phyloP scores from a whole-genome alignment of 2,888 invertebrate genomes.

The Steinernema hermaphroditum region DNA sequence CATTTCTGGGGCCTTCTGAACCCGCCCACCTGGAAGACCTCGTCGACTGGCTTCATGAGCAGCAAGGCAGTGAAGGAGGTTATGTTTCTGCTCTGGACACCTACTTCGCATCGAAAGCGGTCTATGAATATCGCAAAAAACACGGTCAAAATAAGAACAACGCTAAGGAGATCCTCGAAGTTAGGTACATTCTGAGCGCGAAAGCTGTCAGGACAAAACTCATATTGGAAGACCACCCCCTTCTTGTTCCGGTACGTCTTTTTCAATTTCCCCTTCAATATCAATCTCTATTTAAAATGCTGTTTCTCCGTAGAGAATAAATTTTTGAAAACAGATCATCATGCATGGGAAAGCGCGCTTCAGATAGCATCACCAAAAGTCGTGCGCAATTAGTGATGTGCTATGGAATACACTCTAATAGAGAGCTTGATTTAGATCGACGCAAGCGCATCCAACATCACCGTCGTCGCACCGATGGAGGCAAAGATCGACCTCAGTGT shows the following conservation, averaged over 20 bases:
- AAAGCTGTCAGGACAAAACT: too few relatives aligned
- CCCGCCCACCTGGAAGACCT: slow-evolving; percentile 58
- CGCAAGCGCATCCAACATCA: not conserved
- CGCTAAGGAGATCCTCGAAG: too few relatives aligned
- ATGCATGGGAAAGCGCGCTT: too few relatives aligned
- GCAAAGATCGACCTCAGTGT: slow-evolving; percentile 55
- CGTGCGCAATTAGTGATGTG: too few relatives aligned
- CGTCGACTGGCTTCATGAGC: slow-evolving; percentile 62
- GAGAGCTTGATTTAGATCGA: not conserved
- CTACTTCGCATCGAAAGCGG: slow-evolving; percentile 56
- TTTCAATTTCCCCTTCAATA: too few relatives aligned
- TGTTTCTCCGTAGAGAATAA: too few relatives aligned
- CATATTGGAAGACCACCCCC: not conserved
- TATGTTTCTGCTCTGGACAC: slow-evolving; percentile 59
- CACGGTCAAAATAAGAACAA: not conserved
- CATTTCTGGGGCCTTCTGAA: too few relatives aligned
- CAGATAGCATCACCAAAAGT: too few relatives aligned
- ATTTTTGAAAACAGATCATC: too few relatives aligned
- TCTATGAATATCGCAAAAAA: slow-evolving; percentile 50
- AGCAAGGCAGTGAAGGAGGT: slow-evolving; percentile 51
- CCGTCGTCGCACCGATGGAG: slow-evolving; percentile 34
- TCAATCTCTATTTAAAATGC: not conserved
- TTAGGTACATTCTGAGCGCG: too few relatives aligned
- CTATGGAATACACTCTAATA: too few relatives aligned
- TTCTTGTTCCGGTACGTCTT: not conserved